A percentile compares a stretch with the other conserved stretches of the same genome.
Conservation (phyloP, 2,113 vertebrate genomes). For the Ariopsis seemanni region DNA sequence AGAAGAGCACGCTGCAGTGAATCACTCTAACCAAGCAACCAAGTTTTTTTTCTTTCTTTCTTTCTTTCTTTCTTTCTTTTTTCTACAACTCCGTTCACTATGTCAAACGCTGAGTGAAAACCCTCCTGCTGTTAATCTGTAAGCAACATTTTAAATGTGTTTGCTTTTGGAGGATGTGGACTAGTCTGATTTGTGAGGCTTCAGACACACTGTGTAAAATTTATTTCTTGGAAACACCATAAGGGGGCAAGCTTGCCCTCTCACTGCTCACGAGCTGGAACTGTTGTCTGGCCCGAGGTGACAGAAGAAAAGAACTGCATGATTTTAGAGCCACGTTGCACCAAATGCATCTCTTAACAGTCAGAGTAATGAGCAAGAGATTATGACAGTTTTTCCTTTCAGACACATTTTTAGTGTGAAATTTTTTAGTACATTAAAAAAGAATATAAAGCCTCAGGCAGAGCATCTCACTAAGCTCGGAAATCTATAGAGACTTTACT, state of each 20-base stretch:
- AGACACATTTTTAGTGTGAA: constrained; percentile 26
- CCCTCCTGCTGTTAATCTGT: constrained; percentile 59
- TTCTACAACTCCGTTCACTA: constrained; percentile 52
- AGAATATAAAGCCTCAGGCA: constrained; percentile 28
- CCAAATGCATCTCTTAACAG: constrained; percentile 31
- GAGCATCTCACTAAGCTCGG: not conserved
- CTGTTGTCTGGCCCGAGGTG: constrained; percentile 38
- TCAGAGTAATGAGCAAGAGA: constrained; percentile 37
- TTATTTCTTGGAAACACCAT: constrained; percentile 68
- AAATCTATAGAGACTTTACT: not conserved
- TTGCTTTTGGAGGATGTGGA: constrained; percentile 60
- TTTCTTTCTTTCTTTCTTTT: constrained; percentile 50
- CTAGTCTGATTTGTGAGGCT: constrained; percentile 1
- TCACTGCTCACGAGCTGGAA: constrained; percentile 31
- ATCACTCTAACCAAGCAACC: constrained; percentile 77
- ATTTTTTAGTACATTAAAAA: constrained; percentile 32
- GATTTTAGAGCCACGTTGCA: constrained; percentile 47
- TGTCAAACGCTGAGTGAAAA: constrained; percentile 61
- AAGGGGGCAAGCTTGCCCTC: constrained; percentile 85
- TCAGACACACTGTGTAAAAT: constrained; percentile 55
- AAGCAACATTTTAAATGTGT: constrained; percentile 60
- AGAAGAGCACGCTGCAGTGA: constrained; percentile 69
- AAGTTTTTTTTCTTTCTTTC: constrained; percentile 55
- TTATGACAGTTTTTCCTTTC: constrained; percentile 23
- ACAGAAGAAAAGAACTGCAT: constrained; percentile 32